Evolutionary conservation across 2,888 invertebrate species (phyloP).

Genomic region (Galerucella nymphaeae): DNA sequence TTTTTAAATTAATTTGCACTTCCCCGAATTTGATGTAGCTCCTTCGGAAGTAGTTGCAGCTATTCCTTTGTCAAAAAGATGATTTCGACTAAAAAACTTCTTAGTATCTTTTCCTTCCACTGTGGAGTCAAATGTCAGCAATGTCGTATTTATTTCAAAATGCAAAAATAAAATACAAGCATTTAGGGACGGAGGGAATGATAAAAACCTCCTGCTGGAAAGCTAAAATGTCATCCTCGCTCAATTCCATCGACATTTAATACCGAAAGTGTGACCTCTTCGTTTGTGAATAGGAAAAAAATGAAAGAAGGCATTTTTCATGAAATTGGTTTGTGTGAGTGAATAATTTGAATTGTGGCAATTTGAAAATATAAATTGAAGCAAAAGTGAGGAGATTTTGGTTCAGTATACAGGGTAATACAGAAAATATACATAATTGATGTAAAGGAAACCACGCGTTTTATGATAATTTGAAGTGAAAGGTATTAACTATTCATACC

Average conservation of each 20-base stretch:
- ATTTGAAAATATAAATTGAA: too few species aligned
- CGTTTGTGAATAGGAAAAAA: slow-evolving; percentile 16
- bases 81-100: too few species aligned
- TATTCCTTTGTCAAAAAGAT: too few species aligned
- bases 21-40: too few species aligned
- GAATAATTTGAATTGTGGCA: too few species aligned
- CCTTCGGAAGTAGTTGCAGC: too few species aligned
- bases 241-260: slow-evolving; percentile 31
- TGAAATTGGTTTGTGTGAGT: not conserved
- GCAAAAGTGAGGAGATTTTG: too few species aligned
- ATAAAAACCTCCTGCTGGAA: slow-evolving; percentile 8
- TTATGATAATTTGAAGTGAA: too few species aligned
- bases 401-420: too few species aligned
- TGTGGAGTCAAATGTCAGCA: slow-evolving; percentile 7
- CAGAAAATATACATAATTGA: too few species aligned
- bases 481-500: not conserved
- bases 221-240: slow-evolving; percentile 27
- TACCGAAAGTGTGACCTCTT: slow-evolving; percentile 27
- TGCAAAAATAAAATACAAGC: slow-evolving; percentile 27
- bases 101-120: not conserved
- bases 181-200: slow-evolving; percentile 17
- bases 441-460: too few species aligned
- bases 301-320: slow-evolving; percentile 7
- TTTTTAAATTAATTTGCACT: too few species aligned
- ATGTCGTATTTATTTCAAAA: slow-evolving; percentile 31